phyloP scores from a whole-genome alignment of 1,140 invertebrate genomes.

The Hormaphis cornu region DNA sequence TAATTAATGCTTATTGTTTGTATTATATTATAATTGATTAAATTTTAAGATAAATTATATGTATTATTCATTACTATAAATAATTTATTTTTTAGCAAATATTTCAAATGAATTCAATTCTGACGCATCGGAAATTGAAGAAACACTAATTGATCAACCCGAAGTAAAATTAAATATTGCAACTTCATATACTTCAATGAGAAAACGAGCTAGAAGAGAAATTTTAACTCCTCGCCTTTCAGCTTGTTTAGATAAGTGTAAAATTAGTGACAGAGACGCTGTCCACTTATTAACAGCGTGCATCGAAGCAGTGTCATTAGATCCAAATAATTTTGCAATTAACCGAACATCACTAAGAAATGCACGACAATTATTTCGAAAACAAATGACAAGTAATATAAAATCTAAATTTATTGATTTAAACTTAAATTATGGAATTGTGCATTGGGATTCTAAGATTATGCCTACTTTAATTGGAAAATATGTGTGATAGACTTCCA shows the following conservation, averaged over 20 bases:
- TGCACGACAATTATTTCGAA: too few relatives aligned
- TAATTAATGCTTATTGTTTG: neutral
- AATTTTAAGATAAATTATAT: neutral
- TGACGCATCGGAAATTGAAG: neutral
- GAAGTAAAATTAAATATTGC: neutral
- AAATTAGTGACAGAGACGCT: conserved; percentile 34
- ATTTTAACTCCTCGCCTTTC: conserved; percentile 34
- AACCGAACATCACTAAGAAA: conserved; percentile 34
- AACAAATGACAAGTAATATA: conserved; percentile 29
- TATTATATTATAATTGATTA: neutral
- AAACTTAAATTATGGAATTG: conserved; percentile 14
- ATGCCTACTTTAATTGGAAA: too few relatives aligned
- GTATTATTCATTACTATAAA: neutral
- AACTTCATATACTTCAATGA: neutral
- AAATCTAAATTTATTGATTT: conserved; percentile 25
- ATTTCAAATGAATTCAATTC: neutral
- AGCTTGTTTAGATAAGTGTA: conserved; percentile 35
- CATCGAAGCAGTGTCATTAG: conserved; percentile 29
- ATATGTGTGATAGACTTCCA: too few relatives aligned
- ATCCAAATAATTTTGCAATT: conserved; percentile 28
- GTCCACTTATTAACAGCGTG: conserved; percentile 34
- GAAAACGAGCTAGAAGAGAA: neutral
- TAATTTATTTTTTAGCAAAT: neutral
- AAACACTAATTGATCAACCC: neutral
- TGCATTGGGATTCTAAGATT: neutral